phyloP scores from a whole-genome alignment of 2,888 invertebrate species.

The Nysson spinosus region DNA sequence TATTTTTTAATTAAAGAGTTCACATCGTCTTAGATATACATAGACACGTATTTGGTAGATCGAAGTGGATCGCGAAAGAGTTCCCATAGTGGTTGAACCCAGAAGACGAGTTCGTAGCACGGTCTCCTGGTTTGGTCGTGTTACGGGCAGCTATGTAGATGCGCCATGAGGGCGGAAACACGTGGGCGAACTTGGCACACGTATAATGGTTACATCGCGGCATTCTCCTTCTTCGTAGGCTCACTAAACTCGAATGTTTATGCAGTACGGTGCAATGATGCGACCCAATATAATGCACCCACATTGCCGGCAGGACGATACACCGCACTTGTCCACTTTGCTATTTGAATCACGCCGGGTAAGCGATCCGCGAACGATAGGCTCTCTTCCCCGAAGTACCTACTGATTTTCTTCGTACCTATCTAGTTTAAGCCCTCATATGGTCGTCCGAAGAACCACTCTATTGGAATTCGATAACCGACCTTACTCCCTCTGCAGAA shows the following conservation, averaged over 20 bases:
- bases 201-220: slow-evolving; percentile 68
- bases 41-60: too few species aligned
- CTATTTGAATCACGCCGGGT: slow-evolving; percentile 27
- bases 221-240: slow-evolving; percentile 44
- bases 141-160: slow-evolving; percentile 18
- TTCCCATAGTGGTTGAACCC: slow-evolving; percentile 13
- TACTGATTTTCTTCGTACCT: slow-evolving; percentile 21
- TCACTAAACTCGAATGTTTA: slow-evolving; percentile 69
- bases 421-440: slow-evolving; percentile 25
- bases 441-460: not conserved
- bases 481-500: too few species aligned
- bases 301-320: slow-evolving; percentile 52
- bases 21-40: too few species aligned
- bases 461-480: not conserved
- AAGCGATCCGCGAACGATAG: slow-evolving; percentile 28
- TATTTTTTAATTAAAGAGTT: too few species aligned
- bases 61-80: slow-evolving; percentile 10
- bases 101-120: slow-evolving; percentile 32
- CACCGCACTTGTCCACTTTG: slow-evolving; percentile 46
- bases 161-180: slow-evolving; percentile 71
- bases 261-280: slow-evolving; percentile 57
- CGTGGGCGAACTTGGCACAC: slow-evolving; percentile 69
- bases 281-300: slow-evolving; percentile 69
- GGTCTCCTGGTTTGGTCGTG: slow-evolving; percentile 20
- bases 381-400: slow-evolving; percentile 12